phyloP scores from a whole-genome alignment of 2,797 vertebrate genomes.

The Silurus aristotelis region DNA sequence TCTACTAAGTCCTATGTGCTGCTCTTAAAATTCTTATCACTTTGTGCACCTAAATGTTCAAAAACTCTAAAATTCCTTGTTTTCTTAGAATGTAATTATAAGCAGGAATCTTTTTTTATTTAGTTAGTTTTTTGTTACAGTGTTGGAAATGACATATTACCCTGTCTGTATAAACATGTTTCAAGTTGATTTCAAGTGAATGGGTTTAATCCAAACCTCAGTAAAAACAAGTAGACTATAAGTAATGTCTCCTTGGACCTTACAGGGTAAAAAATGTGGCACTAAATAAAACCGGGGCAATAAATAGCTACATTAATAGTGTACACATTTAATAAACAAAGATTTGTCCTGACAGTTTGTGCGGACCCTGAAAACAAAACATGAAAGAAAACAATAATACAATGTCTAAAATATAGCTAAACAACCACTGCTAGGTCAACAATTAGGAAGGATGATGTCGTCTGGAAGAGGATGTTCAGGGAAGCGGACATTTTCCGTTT shows the following conservation, averaged over 20 bases:
- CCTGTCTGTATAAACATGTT: not conserved
- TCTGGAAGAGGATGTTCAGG: not conserved
- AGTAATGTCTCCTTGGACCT: not conserved
- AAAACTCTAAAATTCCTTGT: not conserved
- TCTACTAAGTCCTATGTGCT: not conserved
- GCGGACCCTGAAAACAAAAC: not conserved
- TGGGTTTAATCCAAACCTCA: not conserved
- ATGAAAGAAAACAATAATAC: not conserved
- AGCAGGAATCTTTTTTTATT: not conserved
- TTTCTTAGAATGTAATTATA: not conserved
- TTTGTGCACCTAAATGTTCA: not conserved
- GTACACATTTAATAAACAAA: not conserved
- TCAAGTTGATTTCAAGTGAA: not conserved
- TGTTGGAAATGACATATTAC: not conserved
- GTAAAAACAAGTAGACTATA: not conserved
- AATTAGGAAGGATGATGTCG: not conserved
- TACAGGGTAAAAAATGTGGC: not conserved
- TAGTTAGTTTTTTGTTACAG: not conserved
- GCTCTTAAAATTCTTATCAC: not conserved
- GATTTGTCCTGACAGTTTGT: not conserved
- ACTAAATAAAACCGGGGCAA: too few species aligned
- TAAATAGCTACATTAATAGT: not conserved
- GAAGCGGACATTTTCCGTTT: not conserved
- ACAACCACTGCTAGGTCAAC: not conserved
- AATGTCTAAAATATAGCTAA: not conserved